A percentile compares a stretch with the other conserved stretches of the same genome.
Conservation (phyloP, 2,113 vertebrate genomes). For the Nibea coibor region DNA sequence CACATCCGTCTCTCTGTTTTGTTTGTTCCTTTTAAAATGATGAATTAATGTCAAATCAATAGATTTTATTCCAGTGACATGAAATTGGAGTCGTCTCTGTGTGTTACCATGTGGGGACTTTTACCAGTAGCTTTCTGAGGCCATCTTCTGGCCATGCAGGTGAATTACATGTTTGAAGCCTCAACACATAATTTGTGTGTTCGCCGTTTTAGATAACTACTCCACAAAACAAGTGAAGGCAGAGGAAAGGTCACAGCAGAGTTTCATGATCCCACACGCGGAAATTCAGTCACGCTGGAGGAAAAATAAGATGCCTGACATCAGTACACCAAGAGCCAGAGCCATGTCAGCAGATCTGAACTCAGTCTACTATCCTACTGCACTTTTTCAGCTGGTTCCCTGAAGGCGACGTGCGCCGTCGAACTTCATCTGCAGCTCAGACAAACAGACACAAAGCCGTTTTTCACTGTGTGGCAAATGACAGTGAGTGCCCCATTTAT, state of each 20-base stretch:
- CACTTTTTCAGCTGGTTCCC: background rate
- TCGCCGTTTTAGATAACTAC: no score
- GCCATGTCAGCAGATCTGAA: background rate
- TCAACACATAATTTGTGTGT: no score
- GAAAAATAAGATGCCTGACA: background rate
- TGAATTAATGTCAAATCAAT: background rate
- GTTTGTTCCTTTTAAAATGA: background rate
- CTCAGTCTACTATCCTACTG: background rate
- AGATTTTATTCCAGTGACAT: background rate
- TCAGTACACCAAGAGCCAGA: background rate
- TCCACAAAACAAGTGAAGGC: no score
- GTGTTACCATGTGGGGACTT: background rate
- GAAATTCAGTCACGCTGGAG: no score
- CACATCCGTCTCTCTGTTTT: background rate
- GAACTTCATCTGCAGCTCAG: background rate
- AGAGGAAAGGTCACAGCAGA: no score
- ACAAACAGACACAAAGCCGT: background rate
- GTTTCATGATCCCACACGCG: no score
- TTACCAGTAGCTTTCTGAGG: constrained; percentile 27
- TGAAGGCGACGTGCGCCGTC: background rate
- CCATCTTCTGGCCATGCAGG: constrained; percentile 72
- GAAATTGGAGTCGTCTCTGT: no score
- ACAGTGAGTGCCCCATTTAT: constrained; percentile 78
- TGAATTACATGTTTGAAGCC: constrained; percentile 9
- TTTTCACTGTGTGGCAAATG: constrained; percentile 55